A percentile compares a stretch with the other conserved stretches of the same genome.
phyloP scores from a whole-genome alignment of 2,797 vertebrate genomes.

The Chiroxiphia lanceolata region DNA sequence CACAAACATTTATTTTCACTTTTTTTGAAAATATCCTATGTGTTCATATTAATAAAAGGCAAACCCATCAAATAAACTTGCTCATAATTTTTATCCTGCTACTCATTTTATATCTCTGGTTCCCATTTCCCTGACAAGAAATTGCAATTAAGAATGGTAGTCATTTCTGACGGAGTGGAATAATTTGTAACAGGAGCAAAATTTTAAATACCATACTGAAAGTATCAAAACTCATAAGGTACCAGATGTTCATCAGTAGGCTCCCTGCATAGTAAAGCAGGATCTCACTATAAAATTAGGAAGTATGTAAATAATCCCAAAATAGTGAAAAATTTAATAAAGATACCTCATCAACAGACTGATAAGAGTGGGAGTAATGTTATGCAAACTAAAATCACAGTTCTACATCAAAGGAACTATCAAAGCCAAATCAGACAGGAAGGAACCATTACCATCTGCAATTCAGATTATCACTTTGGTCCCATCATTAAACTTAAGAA shows the following conservation, averaged over 20 bases:
- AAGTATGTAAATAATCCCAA: constrained; percentile 9
- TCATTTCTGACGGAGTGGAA: neutral
- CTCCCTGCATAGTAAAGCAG: neutral
- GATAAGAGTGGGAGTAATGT: constrained; percentile 49
- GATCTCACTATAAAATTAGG: constrained; percentile 39
- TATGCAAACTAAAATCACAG: constrained; percentile 28
- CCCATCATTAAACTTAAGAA: neutral
- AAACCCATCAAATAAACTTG: neutral
- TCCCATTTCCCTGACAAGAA: neutral
- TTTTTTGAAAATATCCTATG: neutral
- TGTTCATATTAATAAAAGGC: neutral
- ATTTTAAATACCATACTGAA: neutral
- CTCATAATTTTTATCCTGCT: neutral
- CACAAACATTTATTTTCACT: neutral
- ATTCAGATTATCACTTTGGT: constrained; percentile 34
- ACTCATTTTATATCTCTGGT: neutral
- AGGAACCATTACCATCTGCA: constrained; percentile 43
- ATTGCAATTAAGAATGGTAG: neutral
- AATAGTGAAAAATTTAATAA: constrained; percentile 33
- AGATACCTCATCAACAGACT: constrained; percentile 38
- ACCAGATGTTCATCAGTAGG: constrained; percentile 35
- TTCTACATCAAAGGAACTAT: constrained; percentile 53
- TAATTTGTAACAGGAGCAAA: neutral
- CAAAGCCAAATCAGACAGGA: constrained; percentile 23
- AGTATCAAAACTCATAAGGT: neutral